phyloP scores from a whole-genome alignment of 1,140 invertebrate genomes.

The Caenorhabditis tropicalis region DNA sequence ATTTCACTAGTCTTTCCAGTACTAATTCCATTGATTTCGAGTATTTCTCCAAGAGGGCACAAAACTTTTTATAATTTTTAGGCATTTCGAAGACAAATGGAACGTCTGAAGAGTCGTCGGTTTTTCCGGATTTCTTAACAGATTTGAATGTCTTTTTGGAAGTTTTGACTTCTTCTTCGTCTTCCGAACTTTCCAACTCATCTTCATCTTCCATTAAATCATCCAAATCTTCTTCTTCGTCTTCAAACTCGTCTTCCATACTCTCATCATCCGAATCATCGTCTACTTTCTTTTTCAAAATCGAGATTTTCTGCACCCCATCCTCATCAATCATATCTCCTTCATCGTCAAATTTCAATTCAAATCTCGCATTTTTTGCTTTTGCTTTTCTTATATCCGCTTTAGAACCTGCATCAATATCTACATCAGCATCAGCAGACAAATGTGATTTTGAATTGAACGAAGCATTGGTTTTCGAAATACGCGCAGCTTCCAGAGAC shows the following conservation, averaged over 20 bases:
- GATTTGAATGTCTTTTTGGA: neutral
- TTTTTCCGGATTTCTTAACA: neutral
- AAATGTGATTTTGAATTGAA: constrained; percentile 32
- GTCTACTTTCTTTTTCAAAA: neutral
- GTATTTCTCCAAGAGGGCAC: constrained; percentile 38
- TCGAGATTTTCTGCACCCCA: neutral
- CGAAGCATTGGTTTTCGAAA: constrained; percentile 46
- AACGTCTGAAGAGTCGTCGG: neutral
- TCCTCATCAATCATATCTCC: constrained; percentile 18
- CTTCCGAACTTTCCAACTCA: constrained; percentile 10
- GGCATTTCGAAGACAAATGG: constrained; percentile 57
- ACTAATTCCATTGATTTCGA: constrained; percentile 13
- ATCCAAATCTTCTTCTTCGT: constrained; percentile 40
- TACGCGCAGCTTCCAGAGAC: constrained; percentile 37
- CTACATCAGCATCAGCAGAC: constrained; percentile 32
- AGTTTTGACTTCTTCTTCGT: neutral
- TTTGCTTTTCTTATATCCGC: neutral
- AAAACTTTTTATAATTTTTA: constrained; percentile 52
- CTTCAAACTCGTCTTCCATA: constrained; percentile 15
- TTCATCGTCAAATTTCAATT: constrained; percentile 20
- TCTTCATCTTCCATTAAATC: constrained; percentile 49
- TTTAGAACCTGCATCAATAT: neutral
- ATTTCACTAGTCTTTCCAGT: constrained; percentile 51
- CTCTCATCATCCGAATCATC: constrained; percentile 25
- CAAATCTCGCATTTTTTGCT: constrained; percentile 37